Percentiles rank a stretch among this genome's conserved stretches.
These are phyloP conservation scores for Saccostrea echinata DNA, from an alignment of 1,140 invertebrate species.

Conservation along the genomic window DNA sequence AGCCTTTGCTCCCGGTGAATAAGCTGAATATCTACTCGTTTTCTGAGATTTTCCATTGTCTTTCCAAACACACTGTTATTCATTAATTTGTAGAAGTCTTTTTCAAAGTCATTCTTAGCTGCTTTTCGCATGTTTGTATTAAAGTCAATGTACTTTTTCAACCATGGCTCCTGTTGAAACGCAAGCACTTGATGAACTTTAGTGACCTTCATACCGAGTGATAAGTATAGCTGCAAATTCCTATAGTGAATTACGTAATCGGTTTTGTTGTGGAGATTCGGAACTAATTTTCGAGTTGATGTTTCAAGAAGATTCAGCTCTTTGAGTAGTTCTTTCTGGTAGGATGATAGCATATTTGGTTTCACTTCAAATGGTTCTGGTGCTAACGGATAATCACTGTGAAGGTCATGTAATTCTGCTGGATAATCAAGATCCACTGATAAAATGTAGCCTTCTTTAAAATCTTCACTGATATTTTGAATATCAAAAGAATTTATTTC, in stretches of 20 bases:
- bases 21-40: slow-evolving; percentile 57
- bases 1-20: neutral
- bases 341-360: slow-evolving; percentile 34
- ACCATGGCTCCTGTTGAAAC: slow-evolving; percentile 51
- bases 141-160: slow-evolving; percentile 58
- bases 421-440: slow-evolving; percentile 49
- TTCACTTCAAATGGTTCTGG: slow-evolving; percentile 23
- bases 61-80: slow-evolving; percentile 80
- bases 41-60: slow-evolving; percentile 79
- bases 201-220: slow-evolving; percentile 50
- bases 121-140: slow-evolving; percentile 69
- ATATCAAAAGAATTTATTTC: slow-evolving; percentile 3
- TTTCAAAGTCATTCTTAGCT: slow-evolving; percentile 78
- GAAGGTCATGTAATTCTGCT: slow-evolving; percentile 29
- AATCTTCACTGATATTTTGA: neutral
- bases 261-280: slow-evolving; percentile 2
- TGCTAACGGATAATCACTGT: slow-evolving; percentile 47
- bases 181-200: slow-evolving; percentile 53
- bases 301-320: neutral
- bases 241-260: slow-evolving; percentile 54
- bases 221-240: slow-evolving; percentile 56
- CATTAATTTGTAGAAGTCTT: slow-evolving; percentile 79
- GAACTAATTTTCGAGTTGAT: neutral
- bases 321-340: neutral
- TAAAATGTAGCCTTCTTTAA: slow-evolving; percentile 23